phyloP scores from a whole-genome alignment of 2,113 vertebrate genomes.

The Herpetotheres cachinnans region DNA sequence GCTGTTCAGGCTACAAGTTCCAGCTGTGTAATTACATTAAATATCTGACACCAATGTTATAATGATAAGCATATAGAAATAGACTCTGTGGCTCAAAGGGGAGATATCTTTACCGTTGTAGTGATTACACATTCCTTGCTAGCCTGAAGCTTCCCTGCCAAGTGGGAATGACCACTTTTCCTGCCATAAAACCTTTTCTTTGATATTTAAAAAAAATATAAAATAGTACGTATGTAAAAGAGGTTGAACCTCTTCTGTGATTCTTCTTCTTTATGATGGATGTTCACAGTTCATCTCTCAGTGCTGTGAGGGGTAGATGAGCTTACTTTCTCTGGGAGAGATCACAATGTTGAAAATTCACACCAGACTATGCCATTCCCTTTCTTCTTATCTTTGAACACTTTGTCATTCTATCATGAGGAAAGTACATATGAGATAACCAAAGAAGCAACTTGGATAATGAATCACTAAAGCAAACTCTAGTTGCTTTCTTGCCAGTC shows the following conservation, averaged over 20 bases:
- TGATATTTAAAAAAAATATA: neutral
- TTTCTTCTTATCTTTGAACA: conserved; percentile 8
- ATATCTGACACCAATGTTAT: neutral
- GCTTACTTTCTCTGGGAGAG: neutral
- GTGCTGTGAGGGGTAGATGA: neutral
- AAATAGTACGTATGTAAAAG: neutral
- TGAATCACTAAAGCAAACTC: neutral
- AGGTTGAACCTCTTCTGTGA: neutral
- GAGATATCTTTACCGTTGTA: neutral
- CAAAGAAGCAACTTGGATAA: neutral
- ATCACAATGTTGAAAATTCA: neutral
- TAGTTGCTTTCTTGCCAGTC: neutral
- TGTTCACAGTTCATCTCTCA: neutral
- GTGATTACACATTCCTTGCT: neutral
- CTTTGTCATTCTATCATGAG: neutral
- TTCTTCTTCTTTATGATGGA: neutral
- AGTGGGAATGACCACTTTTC: neutral
- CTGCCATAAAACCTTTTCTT: neutral
- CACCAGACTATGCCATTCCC: neutral
- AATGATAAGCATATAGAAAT: neutral
- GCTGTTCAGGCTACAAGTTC: neutral
- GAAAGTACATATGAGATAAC: neutral
- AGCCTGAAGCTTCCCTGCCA: neutral
- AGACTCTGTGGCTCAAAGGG: neutral
- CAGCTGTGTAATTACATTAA: neutral